Evolutionary conservation across 2,888 invertebrate species (phyloP).

Genomic region (Adelognathus sp.): DNA sequence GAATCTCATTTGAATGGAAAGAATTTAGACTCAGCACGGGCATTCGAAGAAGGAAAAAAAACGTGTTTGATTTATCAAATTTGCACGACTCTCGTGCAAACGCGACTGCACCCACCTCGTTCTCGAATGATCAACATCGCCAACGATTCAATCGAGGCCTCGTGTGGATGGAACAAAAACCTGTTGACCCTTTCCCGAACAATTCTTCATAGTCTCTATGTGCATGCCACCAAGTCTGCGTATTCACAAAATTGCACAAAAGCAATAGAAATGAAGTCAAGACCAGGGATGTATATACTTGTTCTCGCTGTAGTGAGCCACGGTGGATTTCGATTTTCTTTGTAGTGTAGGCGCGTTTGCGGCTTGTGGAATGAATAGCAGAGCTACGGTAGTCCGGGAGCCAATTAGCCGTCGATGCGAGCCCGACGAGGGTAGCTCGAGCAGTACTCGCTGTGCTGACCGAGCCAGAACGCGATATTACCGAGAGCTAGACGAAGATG

Average conservation of each 20-base stretch:
- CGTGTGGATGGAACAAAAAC: neutral
- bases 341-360: neutral
- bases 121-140: neutral
- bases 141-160: neutral
- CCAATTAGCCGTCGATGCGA: slow-evolving; percentile 58
- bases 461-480: slow-evolving; percentile 24
- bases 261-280: neutral
- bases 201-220: neutral
- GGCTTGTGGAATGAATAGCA: slow-evolving; percentile 36
- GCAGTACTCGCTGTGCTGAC: slow-evolving; percentile 18
- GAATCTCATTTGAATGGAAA: no score
- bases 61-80: neutral
- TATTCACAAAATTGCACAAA: neutral
- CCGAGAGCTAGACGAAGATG: slow-evolving; percentile 33
- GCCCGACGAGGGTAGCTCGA: slow-evolving; percentile 28
- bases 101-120: no score
- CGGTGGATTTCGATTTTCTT: slow-evolving; percentile 3
- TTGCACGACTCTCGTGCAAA: no score
- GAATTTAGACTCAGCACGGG: no score
- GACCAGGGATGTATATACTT: neutral
- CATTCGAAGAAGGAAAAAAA: no score
- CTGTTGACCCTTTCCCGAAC: neutral
- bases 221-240: neutral
- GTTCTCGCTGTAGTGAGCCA: neutral
- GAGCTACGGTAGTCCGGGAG: slow-evolving; percentile 41